Percentiles rank a stretch among this genome's conserved stretches.
These are phyloP conservation scores for Apolygus lucorum DNA, from an alignment of 1,140 invertebrate species.

Conservation along the genomic window DNA sequence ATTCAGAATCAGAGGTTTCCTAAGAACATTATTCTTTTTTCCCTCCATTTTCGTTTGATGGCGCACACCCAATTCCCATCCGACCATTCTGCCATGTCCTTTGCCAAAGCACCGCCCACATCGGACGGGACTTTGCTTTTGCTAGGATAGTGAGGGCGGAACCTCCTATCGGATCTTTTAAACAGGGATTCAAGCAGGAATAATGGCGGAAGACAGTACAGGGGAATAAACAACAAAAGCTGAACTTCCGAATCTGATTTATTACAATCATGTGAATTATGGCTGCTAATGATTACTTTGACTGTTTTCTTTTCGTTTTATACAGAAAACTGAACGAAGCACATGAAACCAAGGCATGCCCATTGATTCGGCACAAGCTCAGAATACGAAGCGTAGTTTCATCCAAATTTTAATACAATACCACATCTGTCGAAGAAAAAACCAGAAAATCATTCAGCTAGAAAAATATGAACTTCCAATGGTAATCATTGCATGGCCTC, in stretches of 20 bases:
- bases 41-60: too few relatives aligned
- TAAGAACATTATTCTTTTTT: too few relatives aligned
- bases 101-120: too few relatives aligned
- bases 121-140: too few relatives aligned
- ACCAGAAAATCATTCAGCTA: background rate
- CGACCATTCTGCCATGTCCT: too few relatives aligned
- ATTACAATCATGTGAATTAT: conserved; percentile 27
- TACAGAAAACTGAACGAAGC: background rate
- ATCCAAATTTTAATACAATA: background rate
- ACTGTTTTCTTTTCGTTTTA: background rate
- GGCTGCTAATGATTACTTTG: conserved; percentile 28
- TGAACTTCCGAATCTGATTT: conserved; percentile 13
- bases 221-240: too few relatives aligned
- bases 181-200: too few relatives aligned
- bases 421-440: background rate
- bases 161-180: too few relatives aligned
- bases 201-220: too few relatives aligned
- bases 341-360: background rate
- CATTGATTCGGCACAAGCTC: background rate
- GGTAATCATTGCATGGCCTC: conserved; percentile 11
- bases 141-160: too few relatives aligned
- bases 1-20: too few relatives aligned
- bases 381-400: conserved; percentile 3
- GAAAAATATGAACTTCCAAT: background rate
- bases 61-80: too few relatives aligned